Base-by-base conservation (phyloP, 2,888 invertebrate genomes). In the Machimus atricapillus region DNA sequence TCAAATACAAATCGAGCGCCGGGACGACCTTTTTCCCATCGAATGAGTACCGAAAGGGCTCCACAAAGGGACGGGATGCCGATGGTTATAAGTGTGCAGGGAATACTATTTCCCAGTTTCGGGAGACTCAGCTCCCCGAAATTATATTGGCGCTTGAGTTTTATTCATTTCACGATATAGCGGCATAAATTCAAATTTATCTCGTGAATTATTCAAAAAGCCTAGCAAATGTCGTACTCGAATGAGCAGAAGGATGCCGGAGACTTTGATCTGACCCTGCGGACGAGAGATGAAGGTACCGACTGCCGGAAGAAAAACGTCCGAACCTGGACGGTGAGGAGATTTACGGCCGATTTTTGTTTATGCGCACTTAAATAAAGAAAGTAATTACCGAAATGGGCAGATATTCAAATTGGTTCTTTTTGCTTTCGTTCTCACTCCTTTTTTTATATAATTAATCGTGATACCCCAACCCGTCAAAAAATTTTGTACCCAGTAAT, bases 121-220 rank as follows among this genome's bases (percentile, higher is more conserved):
- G 37, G 23, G 37, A 58, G 66, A 34, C 4, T 66, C 37, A 37
- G 34, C 66, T 23, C 27, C n/a, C 31, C 31, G 37, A 37, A 27
- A 87, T 82, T 87, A 87, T 83, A 83, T 83, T 52, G 87, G 37
- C 58, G 83, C 83, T 76, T 77, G 76, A 83, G 58, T 87, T 87
- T 87, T 87, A 87, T 87, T 87, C 87, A 87, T 87, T 87, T 87
- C 87, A 87, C 82, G 83, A 87, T 87, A 87, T 76, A 83, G 77
- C 87, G 87, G 87, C 87, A 87, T 87, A 87, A 87, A 87, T 87
- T 87, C 87, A 87, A 87, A 87, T 87, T 87, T 87, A 87, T 87
- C 87, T 87, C 83, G 83, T 87, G 87, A 87, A 87, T 87, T 83
- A 87, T 87, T 87, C 87, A 87, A 77, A 76, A 87, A 83, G 83